phyloP scores from a whole-genome alignment of 2,797 vertebrate genomes.

The Toxotes lorentzi region DNA sequence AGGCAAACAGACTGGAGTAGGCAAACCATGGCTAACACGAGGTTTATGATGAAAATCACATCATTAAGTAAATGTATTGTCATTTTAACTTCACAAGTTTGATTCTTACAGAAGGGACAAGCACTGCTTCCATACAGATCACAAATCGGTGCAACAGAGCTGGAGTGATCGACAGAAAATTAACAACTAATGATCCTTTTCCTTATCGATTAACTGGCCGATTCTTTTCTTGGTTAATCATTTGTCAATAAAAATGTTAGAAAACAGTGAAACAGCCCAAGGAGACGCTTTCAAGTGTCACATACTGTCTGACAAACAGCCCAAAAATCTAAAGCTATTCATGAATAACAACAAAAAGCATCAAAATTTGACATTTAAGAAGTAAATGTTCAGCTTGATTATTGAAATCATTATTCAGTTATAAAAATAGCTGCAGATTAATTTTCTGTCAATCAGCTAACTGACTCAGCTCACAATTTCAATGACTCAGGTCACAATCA shows the following conservation, averaged over 20 bases:
- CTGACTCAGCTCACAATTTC: neutral
- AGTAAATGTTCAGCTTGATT: too few species aligned
- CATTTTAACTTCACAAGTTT: conserved; percentile 55
- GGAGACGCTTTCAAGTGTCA: neutral
- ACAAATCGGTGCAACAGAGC: too few species aligned
- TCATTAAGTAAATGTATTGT: neutral
- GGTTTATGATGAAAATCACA: neutral
- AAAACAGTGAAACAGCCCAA: neutral
- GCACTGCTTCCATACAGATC: too few species aligned
- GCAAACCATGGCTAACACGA: conserved; percentile 47
- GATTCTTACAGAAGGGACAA: too few species aligned
- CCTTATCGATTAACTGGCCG: neutral
- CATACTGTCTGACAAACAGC: neutral
- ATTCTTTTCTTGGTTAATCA: neutral
- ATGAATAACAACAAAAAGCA: neutral
- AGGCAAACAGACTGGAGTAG: conserved; percentile 54
- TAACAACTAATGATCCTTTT: neutral
- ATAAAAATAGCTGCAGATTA: neutral
- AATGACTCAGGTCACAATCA: neutral
- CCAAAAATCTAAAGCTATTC: neutral
- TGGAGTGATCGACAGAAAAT: too few species aligned
- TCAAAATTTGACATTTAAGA: too few species aligned
- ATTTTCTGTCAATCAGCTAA: neutral
- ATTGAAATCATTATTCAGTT: neutral
- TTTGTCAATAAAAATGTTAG: neutral